Evolutionary conservation across 92 coral and sea anemone genomes (phyloP), one percentile per base, ranked within the genome.

Genomic region (Meandrina meandrites): DNA sequence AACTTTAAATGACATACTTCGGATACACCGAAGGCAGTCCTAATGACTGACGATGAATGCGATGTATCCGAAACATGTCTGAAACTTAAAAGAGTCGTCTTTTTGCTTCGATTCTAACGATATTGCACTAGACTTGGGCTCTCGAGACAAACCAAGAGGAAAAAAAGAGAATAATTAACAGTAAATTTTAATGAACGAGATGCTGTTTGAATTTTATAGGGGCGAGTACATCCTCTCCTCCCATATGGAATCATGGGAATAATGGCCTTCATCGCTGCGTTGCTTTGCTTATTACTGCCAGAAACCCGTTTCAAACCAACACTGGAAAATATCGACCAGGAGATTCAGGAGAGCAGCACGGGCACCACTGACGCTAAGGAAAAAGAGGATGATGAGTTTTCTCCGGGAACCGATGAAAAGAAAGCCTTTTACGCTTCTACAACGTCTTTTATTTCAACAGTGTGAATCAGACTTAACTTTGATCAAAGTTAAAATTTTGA

Each of bases 181-280:
- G 19, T 54, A 1, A 9, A 51, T 14, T 51, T 54, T 75, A 15
- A 76, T 76, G 6, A 22, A 10, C 80, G 8, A 5, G 19, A 28
- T 85, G 4, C 22, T 51, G 45, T 6, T 73, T 47, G 18, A 24
- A 10, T 82, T n/a, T 19, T 60, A 51, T 36, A 85, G 88, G 54
- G 56, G 60, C 94, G 92, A 7, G 88, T 86, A 6, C 88, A 92
- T 57, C 34, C 67, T 30, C 78, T 92, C 6, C 84, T 92, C 5
- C 92, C 94, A 17, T 92, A 92, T 53, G 92, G 92, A 18, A 79
- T 92, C 35, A 89, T 92, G 92, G 92, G 86, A 13, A 76, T 75
- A 18, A 81, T 79, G 31, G 87, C 94, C 19, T 66, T 92, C 4
- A 2, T 89, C 82, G 88, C 94, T 74, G 94, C 86, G 9, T 35